These are phyloP conservation scores for Oreonectes daqikongensis DNA, from an alignment of 2,797 vertebrate genomes.

Conservation along the genomic window DNA sequence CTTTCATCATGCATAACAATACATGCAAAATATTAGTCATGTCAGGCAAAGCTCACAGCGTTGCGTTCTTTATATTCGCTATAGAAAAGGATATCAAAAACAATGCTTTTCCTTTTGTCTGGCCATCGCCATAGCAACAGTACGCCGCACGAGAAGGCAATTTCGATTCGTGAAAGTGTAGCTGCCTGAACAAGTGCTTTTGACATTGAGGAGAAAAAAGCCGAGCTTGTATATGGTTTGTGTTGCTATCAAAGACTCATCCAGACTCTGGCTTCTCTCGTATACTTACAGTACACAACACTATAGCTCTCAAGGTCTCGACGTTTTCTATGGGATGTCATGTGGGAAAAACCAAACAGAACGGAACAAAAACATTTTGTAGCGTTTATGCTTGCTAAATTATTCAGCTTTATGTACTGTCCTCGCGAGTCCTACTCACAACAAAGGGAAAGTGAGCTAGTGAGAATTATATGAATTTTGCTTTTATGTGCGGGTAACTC, in stretches of 20 bases:
- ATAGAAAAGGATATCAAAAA: conserved; percentile 13
- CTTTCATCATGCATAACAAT: conserved; percentile 21
- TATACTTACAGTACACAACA: conserved; percentile 11
- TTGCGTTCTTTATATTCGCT: background rate
- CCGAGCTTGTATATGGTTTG: conserved; percentile 25
- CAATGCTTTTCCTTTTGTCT: conserved; percentile 23
- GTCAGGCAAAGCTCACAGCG: background rate
- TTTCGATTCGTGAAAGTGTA: conserved; percentile 35
- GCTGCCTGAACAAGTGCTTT: conserved; percentile 40
- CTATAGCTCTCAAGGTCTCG: conserved; percentile 23
- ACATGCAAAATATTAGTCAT: background rate
- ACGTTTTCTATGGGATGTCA: conserved; percentile 30
- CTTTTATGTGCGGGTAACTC: background rate
- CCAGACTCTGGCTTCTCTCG: background rate
- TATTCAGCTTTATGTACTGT: conserved; percentile 11
- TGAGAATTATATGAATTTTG: background rate
- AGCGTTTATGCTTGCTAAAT: conserved; percentile 32
- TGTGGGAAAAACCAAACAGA: conserved; percentile 22
- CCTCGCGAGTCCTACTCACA: background rate
- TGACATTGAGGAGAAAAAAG: conserved; percentile 49
- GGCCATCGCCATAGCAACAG: conserved; percentile 25
- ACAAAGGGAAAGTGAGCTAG: background rate
- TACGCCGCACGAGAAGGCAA: conserved; percentile 40
- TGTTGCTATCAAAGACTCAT: conserved; percentile 28
- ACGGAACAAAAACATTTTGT: conserved; percentile 19